Percentiles rank a stretch among this genome's conserved stretches.
These are phyloP conservation scores for Stichodactyla helianthus DNA, from an alignment of 64 coral and sea anemone species.

Conservation along the genomic window DNA sequence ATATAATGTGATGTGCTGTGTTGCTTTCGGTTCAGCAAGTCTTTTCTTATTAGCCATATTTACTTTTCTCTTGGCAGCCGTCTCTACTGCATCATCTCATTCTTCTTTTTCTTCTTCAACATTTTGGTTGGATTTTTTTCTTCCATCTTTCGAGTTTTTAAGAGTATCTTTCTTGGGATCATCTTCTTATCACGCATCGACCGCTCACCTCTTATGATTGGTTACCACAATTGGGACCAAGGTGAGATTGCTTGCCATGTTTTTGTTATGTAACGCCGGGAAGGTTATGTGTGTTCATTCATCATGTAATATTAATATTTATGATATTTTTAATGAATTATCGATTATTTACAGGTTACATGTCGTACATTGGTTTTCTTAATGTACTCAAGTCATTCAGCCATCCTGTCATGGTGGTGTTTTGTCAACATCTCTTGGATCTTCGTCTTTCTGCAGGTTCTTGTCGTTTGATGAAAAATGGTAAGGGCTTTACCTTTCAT, in stretches of 20 bases:
- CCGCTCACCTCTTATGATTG: slow-evolving; percentile 16
- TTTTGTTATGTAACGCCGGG: too few species aligned
- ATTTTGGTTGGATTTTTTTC: slow-evolving; percentile 28
- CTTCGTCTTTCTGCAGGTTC: too few species aligned
- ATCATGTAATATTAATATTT: background rate
- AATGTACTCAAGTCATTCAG: slow-evolving; percentile 18
- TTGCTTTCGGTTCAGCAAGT: too few species aligned
- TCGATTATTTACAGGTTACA: background rate
- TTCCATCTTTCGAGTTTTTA: background rate
- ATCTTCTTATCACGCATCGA: slow-evolving; percentile 46
- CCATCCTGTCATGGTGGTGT: slow-evolving; percentile 34
- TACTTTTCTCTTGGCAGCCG: slow-evolving; percentile 10
- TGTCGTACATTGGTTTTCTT: slow-evolving; percentile 24
- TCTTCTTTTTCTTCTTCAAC: slow-evolving; percentile 51
- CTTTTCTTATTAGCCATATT: too few species aligned
- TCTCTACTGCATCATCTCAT: slow-evolving; percentile 33
- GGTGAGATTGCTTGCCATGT: background rate
- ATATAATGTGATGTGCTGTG: too few species aligned
- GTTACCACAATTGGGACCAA: slow-evolving; percentile 34
- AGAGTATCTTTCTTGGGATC: slow-evolving; percentile 26
- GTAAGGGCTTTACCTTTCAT: too few species aligned
- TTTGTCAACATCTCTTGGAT: slow-evolving; percentile 29
- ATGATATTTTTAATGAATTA: background rate
- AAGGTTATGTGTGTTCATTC: too few species aligned
- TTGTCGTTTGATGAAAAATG: too few species aligned